A percentile compares a stretch with the other conserved stretches of the same genome.
phyloP scores from a whole-genome alignment of 2,797 vertebrate genomes.

The Eulemur albifrons region DNA sequence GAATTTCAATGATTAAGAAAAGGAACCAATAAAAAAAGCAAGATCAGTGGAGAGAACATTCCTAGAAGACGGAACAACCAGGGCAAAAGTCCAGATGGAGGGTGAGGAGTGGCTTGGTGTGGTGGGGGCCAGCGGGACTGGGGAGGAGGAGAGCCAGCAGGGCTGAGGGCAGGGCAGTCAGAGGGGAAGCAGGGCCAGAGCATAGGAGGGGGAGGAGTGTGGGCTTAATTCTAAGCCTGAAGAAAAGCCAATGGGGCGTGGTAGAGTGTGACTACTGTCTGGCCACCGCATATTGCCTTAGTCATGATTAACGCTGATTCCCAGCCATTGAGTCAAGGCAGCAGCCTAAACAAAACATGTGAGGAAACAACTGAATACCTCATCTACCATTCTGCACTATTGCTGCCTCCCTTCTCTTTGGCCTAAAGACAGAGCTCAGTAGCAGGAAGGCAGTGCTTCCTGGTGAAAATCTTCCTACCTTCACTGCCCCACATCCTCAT shows the following conservation, averaged over 20 bases:
- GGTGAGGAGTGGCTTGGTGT: background rate
- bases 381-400: background rate
- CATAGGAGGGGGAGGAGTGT: background rate
- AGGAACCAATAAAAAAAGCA: background rate
- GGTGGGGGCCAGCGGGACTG: background rate
- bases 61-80: background rate
- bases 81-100: background rate
- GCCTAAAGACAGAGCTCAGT: background rate
- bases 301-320: background rate
- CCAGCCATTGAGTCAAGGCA: background rate
- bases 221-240: background rate
- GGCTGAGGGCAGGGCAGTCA: background rate
- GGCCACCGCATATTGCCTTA: background rate
- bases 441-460: background rate
- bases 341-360: background rate
- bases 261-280: background rate
- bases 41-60: background rate
- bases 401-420: background rate
- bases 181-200: background rate
- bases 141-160: background rate
- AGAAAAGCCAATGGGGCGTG: background rate
- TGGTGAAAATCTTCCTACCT: background rate
- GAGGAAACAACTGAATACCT: background rate
- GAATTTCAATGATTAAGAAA: background rate
- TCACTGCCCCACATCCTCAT: background rate